Evolutionary conservation across 2,113 vertebrate genomes (phyloP).

Genomic region (Crotalus viridis): DNA sequence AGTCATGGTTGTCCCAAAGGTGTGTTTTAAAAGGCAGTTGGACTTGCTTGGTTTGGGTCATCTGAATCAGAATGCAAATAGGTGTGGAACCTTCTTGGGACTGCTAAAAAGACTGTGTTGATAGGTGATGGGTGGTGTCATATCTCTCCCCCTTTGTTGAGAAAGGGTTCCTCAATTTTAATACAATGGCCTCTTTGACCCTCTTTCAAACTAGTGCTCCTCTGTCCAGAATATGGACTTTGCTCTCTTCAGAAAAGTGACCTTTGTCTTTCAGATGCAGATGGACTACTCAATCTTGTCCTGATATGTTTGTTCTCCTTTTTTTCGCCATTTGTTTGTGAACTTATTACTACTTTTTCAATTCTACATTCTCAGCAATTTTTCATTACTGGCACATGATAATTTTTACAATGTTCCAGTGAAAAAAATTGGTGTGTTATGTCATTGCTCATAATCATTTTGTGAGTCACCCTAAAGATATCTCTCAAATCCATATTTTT

Average conservation of each 20-base stretch:
- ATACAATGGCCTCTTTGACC: background rate
- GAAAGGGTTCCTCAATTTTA: background rate
- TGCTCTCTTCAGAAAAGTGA: background rate
- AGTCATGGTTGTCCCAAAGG: background rate
- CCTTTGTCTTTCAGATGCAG: background rate
- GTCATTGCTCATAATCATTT: too few species aligned
- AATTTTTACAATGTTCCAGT: too few species aligned
- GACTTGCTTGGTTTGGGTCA: background rate
- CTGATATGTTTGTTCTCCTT: background rate
- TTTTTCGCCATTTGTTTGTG: background rate
- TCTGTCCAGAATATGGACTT: background rate
- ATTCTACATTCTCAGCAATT: background rate
- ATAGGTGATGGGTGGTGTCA: background rate
- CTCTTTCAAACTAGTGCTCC: background rate
- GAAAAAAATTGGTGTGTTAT: too few species aligned
- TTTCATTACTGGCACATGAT: background rate
- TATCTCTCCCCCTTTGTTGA: background rate
- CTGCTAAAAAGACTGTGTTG: background rate
- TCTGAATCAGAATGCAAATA: background rate
- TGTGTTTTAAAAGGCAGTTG: background rate
- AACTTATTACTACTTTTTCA: background rate
- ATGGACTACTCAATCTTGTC: background rate
- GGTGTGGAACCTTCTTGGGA: background rate
- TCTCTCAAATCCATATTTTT: too few species aligned
- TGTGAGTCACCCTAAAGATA: too few species aligned